A percentile compares a stretch with the other conserved stretches of the same genome.
Conservation (phyloP, 2,888 invertebrate species). For the Epistrophe grossulariae region DNA sequence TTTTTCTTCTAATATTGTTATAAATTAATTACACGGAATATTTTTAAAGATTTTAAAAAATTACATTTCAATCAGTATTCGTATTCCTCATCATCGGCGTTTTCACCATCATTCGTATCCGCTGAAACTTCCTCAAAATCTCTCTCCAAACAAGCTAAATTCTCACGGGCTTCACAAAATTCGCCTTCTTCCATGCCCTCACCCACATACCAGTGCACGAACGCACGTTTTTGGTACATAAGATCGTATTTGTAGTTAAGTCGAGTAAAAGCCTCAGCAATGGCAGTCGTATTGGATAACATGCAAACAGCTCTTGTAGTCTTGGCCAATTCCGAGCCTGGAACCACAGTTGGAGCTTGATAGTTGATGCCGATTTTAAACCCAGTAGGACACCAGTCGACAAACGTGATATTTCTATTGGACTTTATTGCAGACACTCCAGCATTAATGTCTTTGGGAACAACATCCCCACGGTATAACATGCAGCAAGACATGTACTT, state of each 20-base stretch:
- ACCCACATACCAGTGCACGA: constrained; percentile 94
- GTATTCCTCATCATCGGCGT: constrained; percentile 76
- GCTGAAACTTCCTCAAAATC: constrained; percentile 82
- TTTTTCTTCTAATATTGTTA: background rate
- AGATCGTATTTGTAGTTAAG: constrained; percentile 97
- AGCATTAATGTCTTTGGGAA: constrained; percentile 94
- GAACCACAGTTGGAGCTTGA: constrained; percentile 91
- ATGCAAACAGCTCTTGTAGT: constrained; percentile 95
- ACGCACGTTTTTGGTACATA: constrained; percentile 87
- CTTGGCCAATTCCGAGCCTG: constrained; percentile 91
- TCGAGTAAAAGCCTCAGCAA: constrained; percentile 94
- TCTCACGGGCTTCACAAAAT: constrained; percentile 83
- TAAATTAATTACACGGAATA: constrained; percentile 10
- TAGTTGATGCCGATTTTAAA: constrained; percentile 95
- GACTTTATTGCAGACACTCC: constrained; percentile 92
- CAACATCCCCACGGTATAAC: constrained; percentile 95
- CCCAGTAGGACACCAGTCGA: constrained; percentile 98
- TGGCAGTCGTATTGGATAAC: constrained; percentile 95
- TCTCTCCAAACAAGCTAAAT: constrained; percentile 81
- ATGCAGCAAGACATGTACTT: constrained; percentile 96
- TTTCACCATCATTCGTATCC: constrained; percentile 79
- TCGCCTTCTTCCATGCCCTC: constrained; percentile 84
- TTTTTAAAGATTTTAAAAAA: background rate
- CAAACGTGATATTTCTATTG: constrained; percentile 92
- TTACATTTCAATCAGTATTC: constrained; percentile 77